phyloP scores from a whole-genome alignment of 2,888 invertebrate genomes.

The Machimus atricapillus region DNA sequence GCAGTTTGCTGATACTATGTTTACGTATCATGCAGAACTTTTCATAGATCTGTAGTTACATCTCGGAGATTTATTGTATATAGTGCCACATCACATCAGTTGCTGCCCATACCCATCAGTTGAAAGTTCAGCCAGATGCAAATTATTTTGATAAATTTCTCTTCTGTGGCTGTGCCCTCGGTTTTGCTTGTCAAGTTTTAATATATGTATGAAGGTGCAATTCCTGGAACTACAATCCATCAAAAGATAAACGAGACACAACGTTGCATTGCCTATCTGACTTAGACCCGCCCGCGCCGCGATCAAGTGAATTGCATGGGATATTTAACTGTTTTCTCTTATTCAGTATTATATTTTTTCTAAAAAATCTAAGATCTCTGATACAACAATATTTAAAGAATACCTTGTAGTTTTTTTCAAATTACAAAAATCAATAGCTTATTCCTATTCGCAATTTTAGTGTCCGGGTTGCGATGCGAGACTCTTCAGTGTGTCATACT shows the following conservation, averaged over 20 bases:
- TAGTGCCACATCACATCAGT: not conserved
- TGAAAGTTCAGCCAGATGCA: not conserved
- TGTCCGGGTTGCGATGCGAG: too few species aligned
- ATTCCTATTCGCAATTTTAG: too few species aligned
- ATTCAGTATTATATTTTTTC: too few species aligned
- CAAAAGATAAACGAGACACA: not conserved
- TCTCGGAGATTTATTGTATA: not conserved
- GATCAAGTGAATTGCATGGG: too few species aligned
- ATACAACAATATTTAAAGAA: too few species aligned
- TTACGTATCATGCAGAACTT: not conserved
- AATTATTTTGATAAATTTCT: not conserved
- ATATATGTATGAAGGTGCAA: not conserved
- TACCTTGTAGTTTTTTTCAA: too few species aligned
- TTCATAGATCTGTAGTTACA: not conserved
- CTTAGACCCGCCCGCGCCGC: too few species aligned
- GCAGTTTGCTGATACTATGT: not conserved
- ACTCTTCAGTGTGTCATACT: too few species aligned
- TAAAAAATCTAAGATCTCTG: too few species aligned
- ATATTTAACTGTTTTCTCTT: too few species aligned
- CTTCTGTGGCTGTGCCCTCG: not conserved
- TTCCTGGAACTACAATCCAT: not conserved
- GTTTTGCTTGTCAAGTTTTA: not conserved
- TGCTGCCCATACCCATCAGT: not conserved
- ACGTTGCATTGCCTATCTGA: too few species aligned
- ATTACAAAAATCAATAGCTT: too few species aligned